Base-by-base conservation (phyloP, 2,113 vertebrate genomes). In the Tetrax tetrax region DNA sequence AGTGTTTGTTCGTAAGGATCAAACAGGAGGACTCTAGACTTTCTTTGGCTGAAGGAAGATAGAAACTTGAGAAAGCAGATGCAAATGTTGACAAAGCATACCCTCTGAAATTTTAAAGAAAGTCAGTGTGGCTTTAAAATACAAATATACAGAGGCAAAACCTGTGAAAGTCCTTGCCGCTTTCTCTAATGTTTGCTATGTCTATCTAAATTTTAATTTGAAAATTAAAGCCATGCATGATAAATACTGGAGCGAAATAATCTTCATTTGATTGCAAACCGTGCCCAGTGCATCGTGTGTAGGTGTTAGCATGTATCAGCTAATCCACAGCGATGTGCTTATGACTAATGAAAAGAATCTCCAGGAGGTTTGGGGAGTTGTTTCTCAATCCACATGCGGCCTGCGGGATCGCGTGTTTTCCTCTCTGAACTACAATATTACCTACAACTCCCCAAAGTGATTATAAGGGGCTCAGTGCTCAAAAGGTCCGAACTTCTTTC, bases 131-230 rank as follows among this genome's bases (percentile, higher is more conserved):
- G 77, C 78, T 95, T 95, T 95, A 89, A 95, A 95, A 91, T 76
- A 92, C 31, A 95, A 92, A 95, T 64, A 95, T 7, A 43, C 70
- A 51, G 37, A 91, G 83, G 53, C 83, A 92, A 95, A 91, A 91
- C 51, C 69, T 66, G 45, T 38, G 70, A 71, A 92, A 89, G 68
- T 92, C 90, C 80, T 93, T 41, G 5, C 84, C 77, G 87, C 54
- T 47, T 92, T 87, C 79, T 80, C 70, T 79, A 35, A 61, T 63
- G 78, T 91, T 94, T 95, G 78, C 83, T 70, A 70, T 85, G 81
- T 77, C 91, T 95, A 29, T 83, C 93, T 95, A 94, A 94, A 89
- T 92, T 96, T 94, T 96, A 96, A 96, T 96, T 97, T 93, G 87
- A 95, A 95, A 96, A 95, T 95, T 89, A 96, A 96, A 96, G 81